Conservation (phyloP, 2,888 invertebrate species). For the Dicyrtoma fusca region DNA sequence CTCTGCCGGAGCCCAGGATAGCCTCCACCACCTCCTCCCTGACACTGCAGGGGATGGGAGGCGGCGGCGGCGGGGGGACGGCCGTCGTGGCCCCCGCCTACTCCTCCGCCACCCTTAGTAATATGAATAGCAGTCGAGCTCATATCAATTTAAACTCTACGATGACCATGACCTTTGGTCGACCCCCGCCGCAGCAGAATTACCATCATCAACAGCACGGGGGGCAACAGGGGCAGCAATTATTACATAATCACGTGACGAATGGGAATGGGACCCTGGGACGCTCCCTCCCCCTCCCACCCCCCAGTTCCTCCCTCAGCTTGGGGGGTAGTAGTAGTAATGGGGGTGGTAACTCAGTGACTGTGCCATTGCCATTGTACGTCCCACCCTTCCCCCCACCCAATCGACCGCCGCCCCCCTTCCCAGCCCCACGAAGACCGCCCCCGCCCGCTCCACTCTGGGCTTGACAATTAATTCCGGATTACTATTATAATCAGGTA, state of each 20-base stretch:
- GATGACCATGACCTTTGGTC: not conserved
- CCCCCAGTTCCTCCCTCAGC: not conserved
- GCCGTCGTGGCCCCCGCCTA: not conserved
- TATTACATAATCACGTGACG: not conserved
- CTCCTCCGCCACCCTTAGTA: constrained; percentile 4
- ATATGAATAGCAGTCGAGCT: not conserved
- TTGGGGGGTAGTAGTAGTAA: not conserved
- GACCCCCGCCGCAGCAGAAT: too few species aligned
- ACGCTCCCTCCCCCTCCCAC: not conserved
- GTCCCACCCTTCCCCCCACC: constrained; percentile 55
- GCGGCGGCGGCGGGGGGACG: not conserved
- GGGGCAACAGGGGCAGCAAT: constrained; percentile 36
- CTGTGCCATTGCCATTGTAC: constrained; percentile 50
- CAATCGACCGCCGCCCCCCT: constrained; percentile 54
- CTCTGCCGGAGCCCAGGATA: constrained; percentile 75
- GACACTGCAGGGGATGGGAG: not conserved
- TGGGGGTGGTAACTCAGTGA: constrained; percentile 17
- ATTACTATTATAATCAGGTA: constrained; percentile 54
- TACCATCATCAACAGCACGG: constrained; percentile 40
- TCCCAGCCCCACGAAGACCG: constrained; percentile 53
- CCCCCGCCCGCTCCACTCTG: constrained; percentile 52
- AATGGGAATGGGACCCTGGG: constrained; percentile 5
- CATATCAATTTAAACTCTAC: constrained; percentile 11
- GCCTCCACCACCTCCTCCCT: not conserved
- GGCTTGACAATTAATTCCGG: constrained; percentile 36